Conservation (phyloP, 2,113 vertebrate genomes). For the Triplophysa dalaica region DNA sequence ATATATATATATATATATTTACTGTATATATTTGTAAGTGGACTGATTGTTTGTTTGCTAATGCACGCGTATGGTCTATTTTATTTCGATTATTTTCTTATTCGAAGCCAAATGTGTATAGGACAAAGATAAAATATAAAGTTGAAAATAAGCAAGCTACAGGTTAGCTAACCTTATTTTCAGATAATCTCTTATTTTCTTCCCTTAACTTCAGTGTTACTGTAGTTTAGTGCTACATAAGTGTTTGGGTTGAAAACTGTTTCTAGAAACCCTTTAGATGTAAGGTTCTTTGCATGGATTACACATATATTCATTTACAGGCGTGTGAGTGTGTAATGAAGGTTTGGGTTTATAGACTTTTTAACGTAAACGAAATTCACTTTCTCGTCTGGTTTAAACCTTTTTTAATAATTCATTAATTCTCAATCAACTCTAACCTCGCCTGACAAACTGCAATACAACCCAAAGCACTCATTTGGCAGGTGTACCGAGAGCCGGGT, state of each 20-base stretch:
- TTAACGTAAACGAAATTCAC: slow-evolving; percentile 21
- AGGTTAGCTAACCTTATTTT: slow-evolving; percentile 59
- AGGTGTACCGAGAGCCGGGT: slow-evolving; percentile 18
- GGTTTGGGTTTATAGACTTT: slow-evolving; percentile 23
- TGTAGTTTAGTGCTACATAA: slow-evolving; percentile 42
- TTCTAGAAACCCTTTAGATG: slow-evolving; percentile 45
- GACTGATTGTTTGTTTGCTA: slow-evolving; percentile 21
- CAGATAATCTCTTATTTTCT: not conserved
- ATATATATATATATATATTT: slow-evolving; percentile 14
- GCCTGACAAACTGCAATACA: slow-evolving; percentile 46
- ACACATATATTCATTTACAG: slow-evolving; percentile 35
- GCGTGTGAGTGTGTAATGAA: slow-evolving; percentile 30
- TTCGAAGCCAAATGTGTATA: slow-evolving; percentile 54
- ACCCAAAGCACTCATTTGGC: slow-evolving; percentile 28
- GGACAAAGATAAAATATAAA: slow-evolving; percentile 24
- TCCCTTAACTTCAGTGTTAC: slow-evolving; percentile 41
- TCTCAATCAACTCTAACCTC: slow-evolving; percentile 44
- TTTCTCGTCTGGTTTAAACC: slow-evolving; percentile 11
- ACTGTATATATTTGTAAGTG: slow-evolving; percentile 54
- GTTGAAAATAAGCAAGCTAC: slow-evolving; percentile 50
- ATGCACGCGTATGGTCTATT: slow-evolving; percentile 44
- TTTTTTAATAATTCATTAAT: slow-evolving; percentile 22
- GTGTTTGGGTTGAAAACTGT: slow-evolving; percentile 42
- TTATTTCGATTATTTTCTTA: slow-evolving; percentile 51
- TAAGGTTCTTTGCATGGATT: slow-evolving; percentile 43